Percentiles rank a stretch among this genome's conserved stretches.
Conservation (phyloP, 2,797 vertebrate species). For the Etheostoma nigrum region DNA sequence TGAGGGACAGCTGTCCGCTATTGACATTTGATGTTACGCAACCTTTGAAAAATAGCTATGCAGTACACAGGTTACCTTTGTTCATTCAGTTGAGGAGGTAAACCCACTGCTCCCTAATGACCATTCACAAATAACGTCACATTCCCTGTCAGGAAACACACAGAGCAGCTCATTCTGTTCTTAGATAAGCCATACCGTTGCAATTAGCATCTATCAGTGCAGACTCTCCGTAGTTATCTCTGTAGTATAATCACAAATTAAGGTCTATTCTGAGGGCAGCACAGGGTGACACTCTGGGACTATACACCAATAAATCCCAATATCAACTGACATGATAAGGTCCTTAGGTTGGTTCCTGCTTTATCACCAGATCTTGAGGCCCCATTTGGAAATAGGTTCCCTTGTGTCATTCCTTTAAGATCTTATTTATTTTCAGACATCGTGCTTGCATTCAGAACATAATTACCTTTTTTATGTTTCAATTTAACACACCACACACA, state of each 20-base stretch:
- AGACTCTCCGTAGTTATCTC: conserved; percentile 9
- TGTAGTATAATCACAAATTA: conserved; percentile 16
- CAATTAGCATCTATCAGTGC: conserved; percentile 18
- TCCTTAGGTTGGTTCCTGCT: too few relatives aligned
- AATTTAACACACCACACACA: not conserved
- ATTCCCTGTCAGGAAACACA: conserved; percentile 15
- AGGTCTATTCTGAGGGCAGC: not conserved
- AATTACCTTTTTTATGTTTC: too few relatives aligned
- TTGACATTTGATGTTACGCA: conserved; percentile 22
- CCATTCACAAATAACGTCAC: conserved; percentile 28
- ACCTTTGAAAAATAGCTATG: conserved; percentile 19
- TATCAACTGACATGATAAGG: too few relatives aligned
- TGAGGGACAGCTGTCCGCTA: conserved; percentile 19
- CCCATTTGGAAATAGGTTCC: too few relatives aligned
- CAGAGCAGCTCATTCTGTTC: conserved; percentile 16
- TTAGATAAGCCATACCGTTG: conserved; percentile 2
- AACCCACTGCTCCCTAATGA: conserved; percentile 5
- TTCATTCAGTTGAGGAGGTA: conserved; percentile 20
- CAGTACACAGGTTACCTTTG: conserved; percentile 5
- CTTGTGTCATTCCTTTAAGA: too few relatives aligned
- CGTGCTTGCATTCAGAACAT: too few relatives aligned
- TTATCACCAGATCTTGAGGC: too few relatives aligned
- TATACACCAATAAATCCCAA: too few relatives aligned
- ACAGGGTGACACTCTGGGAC: not conserved
- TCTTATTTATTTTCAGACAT: too few relatives aligned